phyloP scores from a whole-genome alignment of 2,113 vertebrate species.

The Hippocampus comes region DNA sequence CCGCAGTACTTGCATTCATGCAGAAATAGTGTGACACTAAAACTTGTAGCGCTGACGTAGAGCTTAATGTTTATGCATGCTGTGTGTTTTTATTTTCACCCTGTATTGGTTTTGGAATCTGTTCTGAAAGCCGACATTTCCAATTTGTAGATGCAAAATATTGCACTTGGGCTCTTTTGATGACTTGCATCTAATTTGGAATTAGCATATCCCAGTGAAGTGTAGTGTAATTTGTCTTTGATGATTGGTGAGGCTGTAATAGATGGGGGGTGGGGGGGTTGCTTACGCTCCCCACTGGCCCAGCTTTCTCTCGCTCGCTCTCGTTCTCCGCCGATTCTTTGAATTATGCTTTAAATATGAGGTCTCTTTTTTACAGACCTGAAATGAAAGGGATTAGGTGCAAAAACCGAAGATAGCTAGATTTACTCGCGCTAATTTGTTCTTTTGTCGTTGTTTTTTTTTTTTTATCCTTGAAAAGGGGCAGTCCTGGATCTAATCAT shows the following conservation, averaged over 20 bases:
- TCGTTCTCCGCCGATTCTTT: slow-evolving; percentile 33
- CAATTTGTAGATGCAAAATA: slow-evolving; percentile 71
- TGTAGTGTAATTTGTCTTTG: slow-evolving; percentile 77
- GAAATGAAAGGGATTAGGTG: slow-evolving; percentile 70
- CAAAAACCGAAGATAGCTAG: slow-evolving; percentile 59
- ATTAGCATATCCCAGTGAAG: slow-evolving; percentile 77
- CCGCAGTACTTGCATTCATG: not conserved
- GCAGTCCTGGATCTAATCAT: slow-evolving; percentile 55
- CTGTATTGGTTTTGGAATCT: slow-evolving; percentile 54
- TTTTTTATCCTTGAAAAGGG: slow-evolving; percentile 33
- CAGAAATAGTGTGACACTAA: not conserved
- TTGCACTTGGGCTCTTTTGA: slow-evolving; percentile 73
- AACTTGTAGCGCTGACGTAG: slow-evolving; percentile 1
- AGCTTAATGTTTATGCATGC: slow-evolving; percentile 23
- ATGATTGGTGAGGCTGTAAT: slow-evolving; percentile 75
- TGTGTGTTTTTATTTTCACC: slow-evolving; percentile 23
- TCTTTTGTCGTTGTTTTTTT: slow-evolving; percentile 35
- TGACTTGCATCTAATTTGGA: slow-evolving; percentile 74
- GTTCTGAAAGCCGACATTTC: slow-evolving; percentile 64
- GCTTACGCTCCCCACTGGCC: slow-evolving; percentile 58
- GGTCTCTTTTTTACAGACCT: slow-evolving; percentile 69
- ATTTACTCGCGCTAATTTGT: slow-evolving; percentile 64
- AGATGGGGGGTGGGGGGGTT: slow-evolving; percentile 68
- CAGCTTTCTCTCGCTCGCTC: slow-evolving; percentile 17
- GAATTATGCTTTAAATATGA: slow-evolving; percentile 69